These are phyloP conservation scores for Ascaphus truei DNA, from an alignment of 2,113 vertebrate genomes.

Conservation along the genomic window DNA sequence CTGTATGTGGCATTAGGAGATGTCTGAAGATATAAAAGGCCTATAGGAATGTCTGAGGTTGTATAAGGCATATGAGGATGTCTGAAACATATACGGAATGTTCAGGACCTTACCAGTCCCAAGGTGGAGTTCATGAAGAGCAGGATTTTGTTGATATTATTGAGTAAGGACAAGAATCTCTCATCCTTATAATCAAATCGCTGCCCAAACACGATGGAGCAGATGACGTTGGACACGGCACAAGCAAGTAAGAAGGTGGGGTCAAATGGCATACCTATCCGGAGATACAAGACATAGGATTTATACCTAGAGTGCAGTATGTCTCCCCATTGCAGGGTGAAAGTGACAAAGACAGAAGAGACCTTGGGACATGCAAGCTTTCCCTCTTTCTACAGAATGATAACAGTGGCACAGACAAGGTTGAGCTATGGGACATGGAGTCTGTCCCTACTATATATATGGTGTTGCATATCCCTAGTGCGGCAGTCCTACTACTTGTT, in stretches of 20 bases:
- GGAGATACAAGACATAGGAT: not conserved
- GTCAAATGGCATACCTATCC: slow-evolving; percentile 32
- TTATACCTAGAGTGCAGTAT: not conserved
- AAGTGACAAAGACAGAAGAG: not conserved
- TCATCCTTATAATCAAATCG: slow-evolving; percentile 42
- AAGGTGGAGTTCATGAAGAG: slow-evolving; percentile 48
- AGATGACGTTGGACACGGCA: slow-evolving; percentile 41
- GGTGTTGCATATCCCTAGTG: too few species aligned
- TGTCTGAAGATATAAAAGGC: too few species aligned
- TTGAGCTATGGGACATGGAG: too few species aligned
- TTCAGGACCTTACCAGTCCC: slow-evolving; percentile 46
- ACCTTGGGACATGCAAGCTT: not conserved
- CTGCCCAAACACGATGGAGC: slow-evolving; percentile 39
- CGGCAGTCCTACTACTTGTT: too few species aligned
- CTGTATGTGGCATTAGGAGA: too few species aligned
- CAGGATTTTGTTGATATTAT: slow-evolving; percentile 44
- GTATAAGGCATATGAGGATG: too few species aligned
- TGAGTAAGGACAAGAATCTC: slow-evolving; percentile 47
- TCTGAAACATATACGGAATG: too few species aligned
- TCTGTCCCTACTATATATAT: too few species aligned
- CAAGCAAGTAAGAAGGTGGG: slow-evolving; percentile 34
- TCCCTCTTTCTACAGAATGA: too few species aligned
- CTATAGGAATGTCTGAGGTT: too few species aligned
- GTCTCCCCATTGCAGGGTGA: not conserved
- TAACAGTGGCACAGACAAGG: too few species aligned